Base-by-base conservation (phyloP, 1,140 invertebrate genomes). In the Bombus impatiens region DNA sequence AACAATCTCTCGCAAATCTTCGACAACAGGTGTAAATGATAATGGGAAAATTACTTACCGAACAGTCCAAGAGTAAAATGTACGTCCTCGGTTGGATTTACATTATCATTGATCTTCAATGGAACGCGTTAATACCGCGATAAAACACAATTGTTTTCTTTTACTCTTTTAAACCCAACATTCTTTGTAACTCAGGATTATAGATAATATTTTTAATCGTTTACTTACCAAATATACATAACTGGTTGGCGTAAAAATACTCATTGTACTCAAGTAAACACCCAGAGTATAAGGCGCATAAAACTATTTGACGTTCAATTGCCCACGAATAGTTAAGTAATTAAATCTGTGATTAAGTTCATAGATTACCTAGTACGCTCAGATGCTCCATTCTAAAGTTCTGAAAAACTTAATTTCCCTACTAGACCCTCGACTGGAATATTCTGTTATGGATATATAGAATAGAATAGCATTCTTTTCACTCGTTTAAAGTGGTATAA, bases 41-140 rank as follows among this genome's bases (percentile, higher is more conserved):
- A 97, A 97, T 89, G 97, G 97, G 90, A 96, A 96, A 90, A 94
- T 97, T 74, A 96, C 96, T 53, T 95, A 95, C 81, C 96, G 97
- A 87, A 96, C 95, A 47, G 96, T 97, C 0, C 91, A 95, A 68
- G 95, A 94, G 87, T 88, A 90, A 90, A 62, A 37, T 15, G 6
- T 42, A 4, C 12, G 25, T 32, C 37, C 12, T 35, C 47, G 28
- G 57, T n/a, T n/a, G 35, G 28, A 68, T 68, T 12, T 40, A 44
- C 28, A 5, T 22, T 25, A 5, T 35, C 47, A 22, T 53, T 53
- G 47, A 8, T 53, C 18, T 53, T 53, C 47, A 18, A 37, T 44
- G 15, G 22, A 70, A 68, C 35, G 25, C 10, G 3, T 53, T 53
- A 53, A 53, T 25, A 47, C 35, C 28, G 32, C 18, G 42, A 40